These are phyloP conservation scores for Hydriomena furcata DNA, from an alignment of 2,888 invertebrate species.

Conservation along the genomic window DNA sequence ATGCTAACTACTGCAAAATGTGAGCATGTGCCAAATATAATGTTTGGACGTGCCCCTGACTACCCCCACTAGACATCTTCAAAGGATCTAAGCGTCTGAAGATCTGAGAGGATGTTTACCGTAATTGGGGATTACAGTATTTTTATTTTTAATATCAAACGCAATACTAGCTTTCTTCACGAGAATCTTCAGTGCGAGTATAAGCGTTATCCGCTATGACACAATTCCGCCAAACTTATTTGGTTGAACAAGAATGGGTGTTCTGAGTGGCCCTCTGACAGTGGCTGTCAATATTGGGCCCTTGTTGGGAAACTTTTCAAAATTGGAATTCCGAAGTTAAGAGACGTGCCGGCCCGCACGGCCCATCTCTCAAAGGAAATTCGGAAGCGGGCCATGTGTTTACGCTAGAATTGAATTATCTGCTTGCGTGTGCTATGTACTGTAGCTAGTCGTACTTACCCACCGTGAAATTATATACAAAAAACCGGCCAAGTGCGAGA, in stretches of 20 bases:
- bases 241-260: conserved; percentile 46
- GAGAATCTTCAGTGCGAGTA: no score
- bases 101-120: no score
- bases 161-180: no score
- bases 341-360: conserved; percentile 77
- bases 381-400: conserved; percentile 75
- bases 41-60: no score
- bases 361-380: conserved; percentile 81
- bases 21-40: no score
- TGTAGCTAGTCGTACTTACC: not conserved
- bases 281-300: conserved; percentile 76
- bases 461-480: conserved; percentile 18
- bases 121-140: no score
- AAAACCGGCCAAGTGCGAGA: no score
- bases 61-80: no score
- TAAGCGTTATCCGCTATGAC: conserved; percentile 15
- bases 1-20: no score
- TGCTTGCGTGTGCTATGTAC: conserved; percentile 48
- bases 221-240: conserved; percentile 45
- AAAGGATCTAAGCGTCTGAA: no score
- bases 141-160: no score
- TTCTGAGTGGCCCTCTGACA: conserved; percentile 70
- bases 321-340: conserved; percentile 82
- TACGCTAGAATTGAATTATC: conserved; percentile 77
- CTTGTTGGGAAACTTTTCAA: conserved; percentile 81